phyloP scores from a whole-genome alignment of 2,113 vertebrate species.

The Gulo gulo region DNA sequence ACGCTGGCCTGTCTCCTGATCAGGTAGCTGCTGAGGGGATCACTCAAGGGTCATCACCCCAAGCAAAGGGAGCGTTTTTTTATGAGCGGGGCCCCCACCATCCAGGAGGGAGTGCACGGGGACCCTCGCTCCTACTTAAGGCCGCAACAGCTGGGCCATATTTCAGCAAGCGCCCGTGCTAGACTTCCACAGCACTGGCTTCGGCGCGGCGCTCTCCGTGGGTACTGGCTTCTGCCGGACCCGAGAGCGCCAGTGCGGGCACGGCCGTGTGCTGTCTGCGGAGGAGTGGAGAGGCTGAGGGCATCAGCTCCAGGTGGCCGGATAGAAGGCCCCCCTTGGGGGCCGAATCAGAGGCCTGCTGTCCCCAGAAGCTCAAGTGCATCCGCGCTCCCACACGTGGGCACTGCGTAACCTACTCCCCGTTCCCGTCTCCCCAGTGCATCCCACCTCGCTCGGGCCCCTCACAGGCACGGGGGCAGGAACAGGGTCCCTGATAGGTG shows the following conservation, averaged over 20 bases:
- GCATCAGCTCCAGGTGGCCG: too few species aligned
- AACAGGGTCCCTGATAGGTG: neutral
- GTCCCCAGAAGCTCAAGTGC: neutral
- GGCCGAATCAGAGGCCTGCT: too few species aligned
- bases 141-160: neutral
- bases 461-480: neutral
- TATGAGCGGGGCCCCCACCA: neutral
- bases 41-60: neutral
- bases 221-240: too few species aligned
- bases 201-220: too few species aligned
- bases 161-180: neutral
- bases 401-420: accelerated
- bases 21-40: neutral
- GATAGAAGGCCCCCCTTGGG: too few species aligned
- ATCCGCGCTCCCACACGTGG: neutral
- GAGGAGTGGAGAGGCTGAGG: too few species aligned
- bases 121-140: neutral
- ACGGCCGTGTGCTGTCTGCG: too few species aligned
- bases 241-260: too few species aligned
- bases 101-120: neutral
- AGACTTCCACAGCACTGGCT: too few species aligned
- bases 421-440: neutral
- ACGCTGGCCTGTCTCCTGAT: neutral
- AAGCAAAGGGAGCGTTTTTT: neutral
- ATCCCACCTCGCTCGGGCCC: neutral